Base-by-base conservation (phyloP, 1,140 invertebrate species). In the Stratiolaelaps scimitus region DNA sequence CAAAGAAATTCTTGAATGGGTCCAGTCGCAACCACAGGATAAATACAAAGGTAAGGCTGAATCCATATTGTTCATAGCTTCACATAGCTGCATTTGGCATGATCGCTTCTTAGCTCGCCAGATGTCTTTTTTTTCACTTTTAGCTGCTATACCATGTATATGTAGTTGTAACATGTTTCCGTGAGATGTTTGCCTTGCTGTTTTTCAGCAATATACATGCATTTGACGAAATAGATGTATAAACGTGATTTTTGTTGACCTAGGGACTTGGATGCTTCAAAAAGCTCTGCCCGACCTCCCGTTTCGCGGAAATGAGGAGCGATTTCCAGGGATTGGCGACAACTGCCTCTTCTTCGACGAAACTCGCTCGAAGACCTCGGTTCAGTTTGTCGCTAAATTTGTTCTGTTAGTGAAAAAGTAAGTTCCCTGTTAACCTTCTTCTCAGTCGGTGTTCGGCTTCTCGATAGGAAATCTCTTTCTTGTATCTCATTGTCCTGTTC, bases 271-370 rank as follows among this genome's bases (percentile, higher is more conserved):
- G 47, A 15, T 15, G 4, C 23, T 60, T 15, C 17, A 60, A 26
- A 60, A 23, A 26, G 53, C 53, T 4, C 26, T 60, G 53, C 20
- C 53, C 2, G 2, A 60, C 10, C 34, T 60, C 15, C 53, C 53
- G 53, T 60, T 60, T 34, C 53, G 53, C 1, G 53, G 53, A 26
- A 34, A 60, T 10, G 53, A 60, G 26, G 53, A 19, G 5, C 13
- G 1, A 6, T 60, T 20, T 10, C 53, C 53, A 17, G 53, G 23
- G 2, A 26, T 60, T 34, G 53, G 53, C 15, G 53, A 60, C 23
- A 60, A 60, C 15, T 60, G 53, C 23, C 53, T 60, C 4, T 60
- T 60, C 53, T 60, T 60, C 53, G 34, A 60, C 34, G 26, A 15
- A 17, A 15, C 26, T 29, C 53, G 53, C 15, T 60, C 53, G 17